A percentile compares a stretch with the other conserved stretches of the same genome.
phyloP scores from a whole-genome alignment of 92 coral and sea anemone species.

The Hydrozoanthus gracilis region DNA sequence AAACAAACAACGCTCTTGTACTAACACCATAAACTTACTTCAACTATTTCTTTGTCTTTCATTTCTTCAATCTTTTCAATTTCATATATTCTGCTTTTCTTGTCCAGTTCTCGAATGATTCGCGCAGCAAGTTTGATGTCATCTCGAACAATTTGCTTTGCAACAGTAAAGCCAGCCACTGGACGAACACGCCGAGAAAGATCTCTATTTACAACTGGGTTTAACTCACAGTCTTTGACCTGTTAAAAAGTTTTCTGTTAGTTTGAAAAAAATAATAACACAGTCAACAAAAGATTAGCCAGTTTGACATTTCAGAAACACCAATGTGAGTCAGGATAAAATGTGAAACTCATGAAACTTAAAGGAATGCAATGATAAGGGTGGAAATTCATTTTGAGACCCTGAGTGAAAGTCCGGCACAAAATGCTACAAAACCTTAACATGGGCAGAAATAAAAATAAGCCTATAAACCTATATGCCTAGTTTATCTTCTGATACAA shows the following conservation, averaged over 20 bases:
- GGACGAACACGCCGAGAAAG: slow-evolving; percentile 94
- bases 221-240: slow-evolving; percentile 90
- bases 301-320: too few relatives aligned
- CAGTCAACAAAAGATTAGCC: background rate
- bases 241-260: slow-evolving; percentile 5
- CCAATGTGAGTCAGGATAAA: too few relatives aligned
- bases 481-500: background rate
- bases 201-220: slow-evolving; percentile 96
- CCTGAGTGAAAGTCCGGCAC: too few relatives aligned
- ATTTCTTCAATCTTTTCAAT: slow-evolving; percentile 75
- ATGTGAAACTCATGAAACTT: too few relatives aligned
- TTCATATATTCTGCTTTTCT: slow-evolving; percentile 77
- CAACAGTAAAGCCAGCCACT: slow-evolving; percentile 80
- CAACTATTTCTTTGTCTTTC: slow-evolving; percentile 75
- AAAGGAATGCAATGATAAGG: too few relatives aligned
- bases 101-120: slow-evolving; percentile 78
- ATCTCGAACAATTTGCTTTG: slow-evolving; percentile 83
- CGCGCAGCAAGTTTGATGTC: slow-evolving; percentile 92
- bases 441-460: too few relatives aligned
- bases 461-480: too few relatives aligned
- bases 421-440: too few relatives aligned
- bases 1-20: background rate
- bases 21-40: slow-evolving; percentile 32
- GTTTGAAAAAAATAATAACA: background rate
- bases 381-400: too few relatives aligned